Evolutionary conservation across 1,140 invertebrate species (phyloP), one percentile per base, ranked within the genome.

Genomic region (Euwallacea fornicatus): DNA sequence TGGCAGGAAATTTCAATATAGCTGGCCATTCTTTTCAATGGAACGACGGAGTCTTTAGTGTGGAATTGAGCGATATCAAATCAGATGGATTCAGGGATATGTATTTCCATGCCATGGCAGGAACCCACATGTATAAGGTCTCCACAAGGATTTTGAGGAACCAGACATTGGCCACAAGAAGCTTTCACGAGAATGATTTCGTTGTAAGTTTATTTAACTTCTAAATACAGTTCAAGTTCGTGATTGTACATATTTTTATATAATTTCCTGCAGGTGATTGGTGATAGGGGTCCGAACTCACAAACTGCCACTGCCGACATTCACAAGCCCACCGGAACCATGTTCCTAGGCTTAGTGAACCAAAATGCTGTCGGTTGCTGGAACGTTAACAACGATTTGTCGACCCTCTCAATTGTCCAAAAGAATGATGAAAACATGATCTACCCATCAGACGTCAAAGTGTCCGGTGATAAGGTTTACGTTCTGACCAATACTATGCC

Each of bases 21-120:
- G 86, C 85, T 44, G 89, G 86, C 78, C 74, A 81, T 59, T 66
- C 71, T 53, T 91, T 91, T 76, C 88, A 90, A 78, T 91, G 90
- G 90, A 87, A 86, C 56, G 90, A 92, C 75, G 90, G 90, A 0
- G 81, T 92, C 6, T 91, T 92, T 77, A 90, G 89, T 63, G 77
- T 89, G 0, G 86, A 87, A 0, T 73, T 91, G 42, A 87, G 88
- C 0, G 84, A 85, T 0, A 77, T 84, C 2, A 82, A 83, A 4
- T 61, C 75, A 0, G 81, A 87, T 72, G 86, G 86, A 7, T 86
- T 82, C 74, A 84, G 85, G 47, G 84, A 82, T 41, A 84, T 87
- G 0, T 91, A 88, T 77, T 92, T 91, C 83, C 90, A 91, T 79
- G 82, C 90, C 0, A 85, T 91, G 85, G 85, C 88, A 16, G 88